Conservation (phyloP, 2,888 invertebrate genomes). For the Cistogaster globosa region DNA sequence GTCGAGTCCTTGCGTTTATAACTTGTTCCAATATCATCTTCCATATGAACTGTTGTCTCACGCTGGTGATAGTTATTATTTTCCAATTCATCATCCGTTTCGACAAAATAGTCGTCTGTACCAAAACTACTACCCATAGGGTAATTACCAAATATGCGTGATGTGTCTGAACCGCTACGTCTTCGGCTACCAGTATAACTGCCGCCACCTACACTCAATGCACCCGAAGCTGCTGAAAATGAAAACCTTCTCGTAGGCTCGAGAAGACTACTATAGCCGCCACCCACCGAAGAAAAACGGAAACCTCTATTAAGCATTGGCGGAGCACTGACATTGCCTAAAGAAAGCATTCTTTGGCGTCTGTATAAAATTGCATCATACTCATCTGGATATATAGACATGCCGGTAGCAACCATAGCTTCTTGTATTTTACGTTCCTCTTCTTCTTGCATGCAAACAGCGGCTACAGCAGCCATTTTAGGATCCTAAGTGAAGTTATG, state of each 20-base stretch:
- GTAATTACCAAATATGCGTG: conserved; percentile 82
- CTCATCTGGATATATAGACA: conserved; percentile 84
- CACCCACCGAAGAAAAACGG: conserved; percentile 86
- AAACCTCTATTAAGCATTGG: conserved; percentile 83
- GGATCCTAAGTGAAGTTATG: conserved; percentile 85
- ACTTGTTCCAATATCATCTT: conserved; percentile 72
- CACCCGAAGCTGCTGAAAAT: conserved; percentile 80
- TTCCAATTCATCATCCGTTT: conserved; percentile 83
- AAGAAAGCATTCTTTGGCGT: conserved; percentile 85
- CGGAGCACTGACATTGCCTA: conserved; percentile 88
- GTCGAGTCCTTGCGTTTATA: conserved; percentile 79
- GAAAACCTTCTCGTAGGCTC: conserved; percentile 87
- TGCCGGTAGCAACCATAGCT: conserved; percentile 88
- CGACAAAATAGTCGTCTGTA: conserved; percentile 83
- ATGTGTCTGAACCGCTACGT: conserved; percentile 86
- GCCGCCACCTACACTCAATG: conserved; percentile 68
- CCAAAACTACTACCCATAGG: conserved; percentile 83
- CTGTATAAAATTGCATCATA: conserved; percentile 83
- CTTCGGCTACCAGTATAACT: conserved; percentile 85
- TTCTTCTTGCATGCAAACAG: conserved; percentile 89
- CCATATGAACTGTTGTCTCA: conserved; percentile 74
- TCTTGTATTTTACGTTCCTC: conserved; percentile 90
- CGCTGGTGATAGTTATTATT: conserved; percentile 83
- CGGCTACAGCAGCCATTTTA: conserved; percentile 90
- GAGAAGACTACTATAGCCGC: conserved; percentile 88